A percentile compares a stretch with the other conserved stretches of the same genome.
These are phyloP conservation scores for Cephalopholis sonnerati DNA, from an alignment of 2,113 vertebrate genomes.

Conservation along the genomic window DNA sequence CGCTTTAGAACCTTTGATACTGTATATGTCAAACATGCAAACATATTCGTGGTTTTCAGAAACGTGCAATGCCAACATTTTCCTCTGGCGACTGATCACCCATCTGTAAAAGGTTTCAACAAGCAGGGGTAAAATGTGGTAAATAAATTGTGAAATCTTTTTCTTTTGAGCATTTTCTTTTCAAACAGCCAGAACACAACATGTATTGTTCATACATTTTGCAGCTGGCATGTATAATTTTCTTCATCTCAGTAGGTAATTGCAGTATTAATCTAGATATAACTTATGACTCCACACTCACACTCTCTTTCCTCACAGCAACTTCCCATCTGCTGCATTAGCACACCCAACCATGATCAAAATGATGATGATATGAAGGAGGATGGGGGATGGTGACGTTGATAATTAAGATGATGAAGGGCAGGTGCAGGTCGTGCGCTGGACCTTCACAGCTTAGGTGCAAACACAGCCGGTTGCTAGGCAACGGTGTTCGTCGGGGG, in stretches of 20 bases:
- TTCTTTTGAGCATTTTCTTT: background rate
- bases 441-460: conserved; percentile 78
- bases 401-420: conserved; percentile 78
- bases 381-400: conserved; percentile 18
- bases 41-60: too few species aligned
- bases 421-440: conserved; percentile 65
- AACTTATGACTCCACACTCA: background rate
- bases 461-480: conserved; percentile 75
- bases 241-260: background rate
- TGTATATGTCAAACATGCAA: too few species aligned
- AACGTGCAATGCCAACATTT: too few species aligned
- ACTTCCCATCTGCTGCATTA: background rate
- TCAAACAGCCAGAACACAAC: background rate
- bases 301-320: background rate
- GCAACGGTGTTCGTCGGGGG: conserved; percentile 65
- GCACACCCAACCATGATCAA: background rate
- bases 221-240: background rate
- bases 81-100: too few species aligned
- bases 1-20: too few species aligned
- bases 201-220: background rate
- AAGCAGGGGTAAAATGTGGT: background rate
- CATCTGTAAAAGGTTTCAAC: too few species aligned
- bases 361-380: conserved; percentile 35
- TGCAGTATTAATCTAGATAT: background rate
- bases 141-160: background rate